Conservation (phyloP, 2,888 invertebrate genomes). For the Caenorhabditis doughertyi region DNA sequence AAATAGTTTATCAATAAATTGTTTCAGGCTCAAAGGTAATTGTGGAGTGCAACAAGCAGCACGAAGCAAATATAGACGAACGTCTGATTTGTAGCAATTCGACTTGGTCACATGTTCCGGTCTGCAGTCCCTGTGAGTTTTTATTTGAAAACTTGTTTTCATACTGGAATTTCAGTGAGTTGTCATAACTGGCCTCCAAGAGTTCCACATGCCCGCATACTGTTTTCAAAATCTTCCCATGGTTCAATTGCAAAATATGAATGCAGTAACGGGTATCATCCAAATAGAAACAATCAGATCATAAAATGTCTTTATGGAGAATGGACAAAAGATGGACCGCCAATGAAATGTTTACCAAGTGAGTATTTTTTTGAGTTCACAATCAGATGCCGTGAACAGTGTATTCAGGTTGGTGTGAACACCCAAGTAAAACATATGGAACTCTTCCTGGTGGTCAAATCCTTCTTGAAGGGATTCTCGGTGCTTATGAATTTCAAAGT, state of each 20-base stretch:
- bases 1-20: no score
- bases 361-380: slow-evolving; percentile 8
- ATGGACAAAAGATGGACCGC: slow-evolving; percentile 86
- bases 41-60: slow-evolving; percentile 89
- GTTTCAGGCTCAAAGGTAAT: slow-evolving; percentile 86
- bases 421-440: slow-evolving; percentile 80
- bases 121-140: slow-evolving; percentile 84
- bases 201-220: slow-evolving; percentile 95
- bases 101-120: slow-evolving; percentile 84
- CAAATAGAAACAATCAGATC: slow-evolving; percentile 83
- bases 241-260: slow-evolving; percentile 89
- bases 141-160: slow-evolving; percentile 1
- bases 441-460: slow-evolving; percentile 83
- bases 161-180: slow-evolving; percentile 85
- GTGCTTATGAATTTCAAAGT: slow-evolving; percentile 84
- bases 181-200: slow-evolving; percentile 90
- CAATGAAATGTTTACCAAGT: slow-evolving; percentile 80
- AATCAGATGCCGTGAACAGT: neutral
- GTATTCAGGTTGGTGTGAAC: slow-evolving; percentile 81
- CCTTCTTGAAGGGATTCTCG: slow-evolving; percentile 83
- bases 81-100: slow-evolving; percentile 84
- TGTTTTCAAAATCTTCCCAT: slow-evolving; percentile 97
- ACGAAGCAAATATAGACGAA: slow-evolving; percentile 78
- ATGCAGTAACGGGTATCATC: slow-evolving; percentile 84
- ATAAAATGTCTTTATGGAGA: slow-evolving; percentile 94